phyloP scores from a whole-genome alignment of 2,797 vertebrate species.

The Morus bassanus region DNA sequence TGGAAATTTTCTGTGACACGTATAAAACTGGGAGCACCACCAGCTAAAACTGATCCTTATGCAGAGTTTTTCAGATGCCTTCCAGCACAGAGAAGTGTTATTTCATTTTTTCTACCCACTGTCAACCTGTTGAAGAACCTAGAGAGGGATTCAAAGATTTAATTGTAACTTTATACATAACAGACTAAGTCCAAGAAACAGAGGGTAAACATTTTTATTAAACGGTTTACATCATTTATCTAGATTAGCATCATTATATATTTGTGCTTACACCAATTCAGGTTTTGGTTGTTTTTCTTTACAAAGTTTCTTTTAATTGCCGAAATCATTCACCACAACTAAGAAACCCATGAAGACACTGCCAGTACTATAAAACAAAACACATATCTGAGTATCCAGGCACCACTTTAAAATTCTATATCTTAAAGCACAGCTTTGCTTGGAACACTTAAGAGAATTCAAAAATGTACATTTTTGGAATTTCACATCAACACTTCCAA shows the following conservation, averaged over 20 bases:
- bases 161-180: not conserved
- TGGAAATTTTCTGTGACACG: not conserved
- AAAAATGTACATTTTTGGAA: not conserved
- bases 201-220: slow-evolving; percentile 20
- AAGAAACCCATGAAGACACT: not conserved
- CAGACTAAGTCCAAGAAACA: not conserved
- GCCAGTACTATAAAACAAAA: not conserved
- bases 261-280: not conserved
- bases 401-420: not conserved
- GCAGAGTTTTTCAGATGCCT: not conserved
- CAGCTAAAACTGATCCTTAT: not conserved
- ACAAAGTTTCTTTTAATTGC: not conserved
- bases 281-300: not conserved
- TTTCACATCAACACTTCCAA: not conserved
- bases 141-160: not conserved
- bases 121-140: not conserved
- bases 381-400: not conserved
- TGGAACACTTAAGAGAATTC: not conserved
- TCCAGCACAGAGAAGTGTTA: not conserved
- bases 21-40: not conserved
- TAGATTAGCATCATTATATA: not conserved
- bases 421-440: not conserved
- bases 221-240: not conserved
- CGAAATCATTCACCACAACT: not conserved
- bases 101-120: not conserved